Conservation (phyloP, 1,140 invertebrate species). For the Bombus picipes region DNA sequence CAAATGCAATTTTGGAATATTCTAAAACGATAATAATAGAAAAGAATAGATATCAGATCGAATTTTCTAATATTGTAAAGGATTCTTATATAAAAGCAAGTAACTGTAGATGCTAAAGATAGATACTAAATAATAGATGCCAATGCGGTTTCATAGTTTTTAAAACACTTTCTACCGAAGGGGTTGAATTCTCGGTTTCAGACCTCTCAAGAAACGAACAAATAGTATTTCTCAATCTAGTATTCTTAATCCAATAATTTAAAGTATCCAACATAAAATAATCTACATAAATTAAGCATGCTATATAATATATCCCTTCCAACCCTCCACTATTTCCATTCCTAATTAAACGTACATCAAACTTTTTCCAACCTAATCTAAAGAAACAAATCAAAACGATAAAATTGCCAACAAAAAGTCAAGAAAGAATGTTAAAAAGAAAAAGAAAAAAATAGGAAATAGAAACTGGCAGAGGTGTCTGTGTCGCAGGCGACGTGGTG, state of each 20-base stretch:
- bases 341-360: neutral
- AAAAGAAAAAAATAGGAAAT: neutral
- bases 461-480: slow-evolving; percentile 42
- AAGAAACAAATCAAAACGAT: neutral
- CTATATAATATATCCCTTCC: too few relatives aligned
- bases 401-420: neutral
- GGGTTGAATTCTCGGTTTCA: neutral
- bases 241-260: neutral
- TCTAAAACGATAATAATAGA: too few relatives aligned
- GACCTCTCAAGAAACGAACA: neutral
- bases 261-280: neutral
- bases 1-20: too few relatives aligned
- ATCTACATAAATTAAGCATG: too few relatives aligned
- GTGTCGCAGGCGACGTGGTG: slow-evolving; percentile 89
- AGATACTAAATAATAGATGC: neutral
- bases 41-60: too few relatives aligned
- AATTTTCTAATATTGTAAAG: neutral
- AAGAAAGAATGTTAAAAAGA: neutral
- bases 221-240: neutral
- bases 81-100: neutral
- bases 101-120: too few relatives aligned
- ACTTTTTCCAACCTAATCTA: neutral
- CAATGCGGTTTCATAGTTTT: neutral
- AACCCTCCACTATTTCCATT: too few relatives aligned
- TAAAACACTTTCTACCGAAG: neutral